Conservation (phyloP, 2,888 invertebrate species). For the Apotomis betuletana region DNA sequence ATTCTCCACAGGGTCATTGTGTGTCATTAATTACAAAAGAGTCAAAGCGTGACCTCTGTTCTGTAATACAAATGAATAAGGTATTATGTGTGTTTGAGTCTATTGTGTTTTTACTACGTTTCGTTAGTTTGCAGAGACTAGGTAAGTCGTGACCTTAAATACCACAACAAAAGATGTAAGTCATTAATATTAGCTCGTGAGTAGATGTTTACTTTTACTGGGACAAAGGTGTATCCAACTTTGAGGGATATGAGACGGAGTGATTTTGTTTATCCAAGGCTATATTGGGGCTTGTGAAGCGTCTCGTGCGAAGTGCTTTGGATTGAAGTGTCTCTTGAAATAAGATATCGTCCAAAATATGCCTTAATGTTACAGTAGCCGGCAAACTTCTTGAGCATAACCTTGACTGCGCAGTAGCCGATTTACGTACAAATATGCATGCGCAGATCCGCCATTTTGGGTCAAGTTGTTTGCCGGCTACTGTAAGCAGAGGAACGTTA, state of each 20-base stretch:
- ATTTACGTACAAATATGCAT: too few species aligned
- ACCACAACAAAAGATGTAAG: slow-evolving; percentile 11
- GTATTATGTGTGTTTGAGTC: neutral
- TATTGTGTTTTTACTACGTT: neutral
- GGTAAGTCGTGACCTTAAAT: slow-evolving; percentile 22
- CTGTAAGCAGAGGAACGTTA: too few species aligned
- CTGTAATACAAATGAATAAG: neutral
- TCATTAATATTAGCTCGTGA: neutral
- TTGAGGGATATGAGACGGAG: neutral
- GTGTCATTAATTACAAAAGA: slow-evolving; percentile 33
- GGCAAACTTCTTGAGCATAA: too few species aligned
- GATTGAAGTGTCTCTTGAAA: too few species aligned
- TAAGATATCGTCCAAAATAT: too few species aligned
- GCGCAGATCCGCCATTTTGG: too few species aligned
- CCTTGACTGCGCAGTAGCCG: too few species aligned
- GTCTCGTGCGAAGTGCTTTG: too few species aligned
- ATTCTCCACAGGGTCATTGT: slow-evolving; percentile 22
- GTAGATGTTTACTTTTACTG: neutral
- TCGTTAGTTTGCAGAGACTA: neutral
- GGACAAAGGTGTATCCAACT: neutral
- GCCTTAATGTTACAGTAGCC: too few species aligned
- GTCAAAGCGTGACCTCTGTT: slow-evolving; percentile 25
- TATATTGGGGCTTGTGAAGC: neutral
- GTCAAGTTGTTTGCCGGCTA: too few species aligned
- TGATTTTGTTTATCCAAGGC: neutral